A percentile compares a stretch with the other conserved stretches of the same genome.
These are phyloP conservation scores for Branchipolynoe longqiensis DNA, from an alignment of 2,888 invertebrate species.

Conservation along the genomic window DNA sequence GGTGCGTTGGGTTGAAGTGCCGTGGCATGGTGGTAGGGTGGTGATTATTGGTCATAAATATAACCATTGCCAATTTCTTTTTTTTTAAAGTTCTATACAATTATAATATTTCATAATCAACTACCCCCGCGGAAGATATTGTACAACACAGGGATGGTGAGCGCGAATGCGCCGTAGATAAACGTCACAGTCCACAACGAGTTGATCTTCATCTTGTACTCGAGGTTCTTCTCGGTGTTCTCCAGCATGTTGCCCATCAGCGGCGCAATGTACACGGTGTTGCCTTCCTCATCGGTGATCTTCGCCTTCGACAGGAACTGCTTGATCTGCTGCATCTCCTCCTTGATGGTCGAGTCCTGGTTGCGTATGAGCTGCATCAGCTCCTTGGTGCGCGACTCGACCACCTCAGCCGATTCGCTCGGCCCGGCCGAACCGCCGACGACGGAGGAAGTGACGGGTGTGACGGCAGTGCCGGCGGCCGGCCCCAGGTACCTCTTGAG, in stretches of 20 bases:
- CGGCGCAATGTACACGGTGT: constrained; percentile 77
- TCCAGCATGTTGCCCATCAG: constrained; percentile 77
- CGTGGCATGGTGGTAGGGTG: too few species aligned
- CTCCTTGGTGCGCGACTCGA: constrained; percentile 63
- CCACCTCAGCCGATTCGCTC: neutral
- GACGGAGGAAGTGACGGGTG: too few species aligned
- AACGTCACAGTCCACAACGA: constrained; percentile 77
- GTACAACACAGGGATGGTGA: constrained; percentile 74
- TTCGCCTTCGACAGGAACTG: constrained; percentile 68
- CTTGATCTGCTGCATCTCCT: constrained; percentile 76
- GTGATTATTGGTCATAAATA: neutral
- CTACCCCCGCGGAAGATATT: constrained; percentile 61
- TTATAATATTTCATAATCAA: too few species aligned
- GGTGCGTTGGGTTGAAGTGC: too few species aligned
- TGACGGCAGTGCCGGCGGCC: neutral
- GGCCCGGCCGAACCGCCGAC: neutral
- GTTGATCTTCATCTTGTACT: constrained; percentile 79
- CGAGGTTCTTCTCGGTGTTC: constrained; percentile 76
- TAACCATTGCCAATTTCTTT: neutral
- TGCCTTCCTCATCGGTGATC: constrained; percentile 63
- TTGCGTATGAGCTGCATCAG: constrained; percentile 66
- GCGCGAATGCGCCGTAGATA: constrained; percentile 77
- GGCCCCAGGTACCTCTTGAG: constrained; percentile 53
- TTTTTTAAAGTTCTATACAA: neutral
- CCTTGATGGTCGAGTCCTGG: constrained; percentile 72